Base-by-base conservation (phyloP, 2,113 vertebrate species). In the Heterotis niloticus region DNA sequence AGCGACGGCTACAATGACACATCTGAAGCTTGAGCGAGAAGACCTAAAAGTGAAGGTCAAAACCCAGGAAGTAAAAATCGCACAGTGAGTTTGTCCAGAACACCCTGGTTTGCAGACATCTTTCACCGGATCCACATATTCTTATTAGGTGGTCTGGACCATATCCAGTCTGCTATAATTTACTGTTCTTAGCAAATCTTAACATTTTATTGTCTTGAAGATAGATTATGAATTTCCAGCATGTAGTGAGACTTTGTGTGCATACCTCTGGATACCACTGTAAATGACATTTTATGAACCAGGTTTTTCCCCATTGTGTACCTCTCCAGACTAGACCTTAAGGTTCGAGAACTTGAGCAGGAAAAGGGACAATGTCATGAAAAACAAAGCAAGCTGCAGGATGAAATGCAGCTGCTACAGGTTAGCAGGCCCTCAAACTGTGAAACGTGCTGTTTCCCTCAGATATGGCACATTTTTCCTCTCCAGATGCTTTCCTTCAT, bases 391-490 rank as follows among this genome's bases (percentile, higher is more conserved):
- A 88, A 81, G 81, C 23, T 82, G 24, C 84, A 76, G 62, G 90
- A 93, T 74, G 16, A 64, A 17, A 24, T 84, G 23, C 88, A 90
- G 28, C 87, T 92, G 20, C 83, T 91, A 1, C 79, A 92, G 90
- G 92, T 93, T 24, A 70, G 79, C 34, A 71, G 7, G 72, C 23
- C 51, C 57, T 1, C 10, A n/a, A 24, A 17, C 75, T 73, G 52
- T 59, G 29, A 65, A 17, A 29, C 51, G 13, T 12, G 56, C 66
- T 62, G 10, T 54, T 72, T 57, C 3, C 14, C 56, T 74, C 24
- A 60, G 54, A 74, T 9, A 17, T 44, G 34, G 7, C 7, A 44
- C 34, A 44, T 44, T 56, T 59, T 54, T 74, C 23, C 72, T 64
- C 62, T n/a, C 34, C 54, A 57, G 23, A 1, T 67, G 5, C 24